Evolutionary conservation across 30 jellyfish, hydroid and myxozoan species (phyloP), one percentile per base, ranked within the genome.

Genomic region (Pseudorhiza aurosa): DNA sequence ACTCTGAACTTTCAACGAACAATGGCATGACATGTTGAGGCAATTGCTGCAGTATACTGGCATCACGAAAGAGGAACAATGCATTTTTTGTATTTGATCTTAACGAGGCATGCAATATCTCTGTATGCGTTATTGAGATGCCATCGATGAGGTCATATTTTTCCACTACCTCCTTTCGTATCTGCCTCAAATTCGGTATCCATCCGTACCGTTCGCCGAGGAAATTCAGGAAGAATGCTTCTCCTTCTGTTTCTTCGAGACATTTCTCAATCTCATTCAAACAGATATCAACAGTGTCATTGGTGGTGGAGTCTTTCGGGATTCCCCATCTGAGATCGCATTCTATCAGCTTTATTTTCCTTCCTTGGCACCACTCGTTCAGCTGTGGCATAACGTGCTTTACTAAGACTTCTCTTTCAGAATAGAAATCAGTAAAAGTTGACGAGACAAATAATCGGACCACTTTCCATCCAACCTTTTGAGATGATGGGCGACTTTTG

Each of bases 321-420:
- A 91, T 87, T 27, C 98, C 98, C 98, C 98, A 91, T 29, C 98
- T 59, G 46, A 91, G 75, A 51, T 91, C 98, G 70, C 98, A 91
- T 65, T 91, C 98, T 33, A 91, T 40, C 10, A 91, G 51, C 53
- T 85, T 96, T 18, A 91, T 75, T 53, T 71, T 68, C 10, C 83
- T 26, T 26, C 71, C 17, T 64, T 69, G 76, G 57, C 92, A 70
- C 98, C 98, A 91, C 25, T 68, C 88, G 22, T 79, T 72, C 65
- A 91, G 42, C 46, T 85, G 87, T 0, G 98, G 98, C 15, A 91
- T 8, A 12, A 91, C 89, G 65, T 70, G 73, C 78, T 90, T 90
- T 26, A 90, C 93, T 27, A 90, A 81, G 4, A 83, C 73, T 71
- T 90, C 97, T 14, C 97, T 42, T 46, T 90, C 97, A 7, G 93